These are phyloP conservation scores for Drosophila anomelani DNA, from an alignment of 2,888 invertebrate species.

Conservation along the genomic window DNA sequence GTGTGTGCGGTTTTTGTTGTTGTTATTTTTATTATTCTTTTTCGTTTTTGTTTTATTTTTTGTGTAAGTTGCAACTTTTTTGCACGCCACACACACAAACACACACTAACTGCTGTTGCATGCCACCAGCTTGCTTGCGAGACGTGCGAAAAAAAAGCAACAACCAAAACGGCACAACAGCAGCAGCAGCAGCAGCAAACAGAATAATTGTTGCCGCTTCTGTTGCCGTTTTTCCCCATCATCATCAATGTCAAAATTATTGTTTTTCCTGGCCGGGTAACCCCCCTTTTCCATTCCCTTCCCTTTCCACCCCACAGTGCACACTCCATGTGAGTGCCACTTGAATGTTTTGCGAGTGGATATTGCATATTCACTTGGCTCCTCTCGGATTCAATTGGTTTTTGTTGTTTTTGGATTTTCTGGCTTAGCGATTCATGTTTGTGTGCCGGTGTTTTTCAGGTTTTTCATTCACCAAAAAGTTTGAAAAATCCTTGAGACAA, in stretches of 20 bases:
- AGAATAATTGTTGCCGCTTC: slow-evolving; percentile 46
- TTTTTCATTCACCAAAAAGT: slow-evolving; percentile 4
- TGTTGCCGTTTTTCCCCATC: slow-evolving; percentile 51
- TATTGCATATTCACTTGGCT: slow-evolving; percentile 45
- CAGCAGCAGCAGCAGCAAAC: slow-evolving; percentile 18
- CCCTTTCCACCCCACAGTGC: neutral
- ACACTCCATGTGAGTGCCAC: slow-evolving; percentile 44
- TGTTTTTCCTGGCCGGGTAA: slow-evolving; percentile 63
- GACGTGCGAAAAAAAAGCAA: slow-evolving; percentile 40
- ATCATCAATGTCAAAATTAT: slow-evolving; percentile 78
- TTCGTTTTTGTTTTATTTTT: neutral
- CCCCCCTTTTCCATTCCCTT: neutral
- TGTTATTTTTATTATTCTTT: neutral
- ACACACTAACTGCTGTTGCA: slow-evolving; percentile 47
- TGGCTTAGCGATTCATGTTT: slow-evolving; percentile 11
- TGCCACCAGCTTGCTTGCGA: slow-evolving; percentile 42
- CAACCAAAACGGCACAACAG: slow-evolving; percentile 20
- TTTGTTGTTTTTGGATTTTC: neutral
- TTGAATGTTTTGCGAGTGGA: slow-evolving; percentile 50
- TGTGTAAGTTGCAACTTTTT: slow-evolving; percentile 72
- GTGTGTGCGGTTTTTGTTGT: slow-evolving; percentile 11
- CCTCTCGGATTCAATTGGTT: slow-evolving; percentile 14
- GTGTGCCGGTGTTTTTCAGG: neutral
- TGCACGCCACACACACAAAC: slow-evolving; percentile 69
- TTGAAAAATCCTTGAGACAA: neutral